Base-by-base conservation (phyloP, 1,140 invertebrate species). In the Saccostrea cuccullata region DNA sequence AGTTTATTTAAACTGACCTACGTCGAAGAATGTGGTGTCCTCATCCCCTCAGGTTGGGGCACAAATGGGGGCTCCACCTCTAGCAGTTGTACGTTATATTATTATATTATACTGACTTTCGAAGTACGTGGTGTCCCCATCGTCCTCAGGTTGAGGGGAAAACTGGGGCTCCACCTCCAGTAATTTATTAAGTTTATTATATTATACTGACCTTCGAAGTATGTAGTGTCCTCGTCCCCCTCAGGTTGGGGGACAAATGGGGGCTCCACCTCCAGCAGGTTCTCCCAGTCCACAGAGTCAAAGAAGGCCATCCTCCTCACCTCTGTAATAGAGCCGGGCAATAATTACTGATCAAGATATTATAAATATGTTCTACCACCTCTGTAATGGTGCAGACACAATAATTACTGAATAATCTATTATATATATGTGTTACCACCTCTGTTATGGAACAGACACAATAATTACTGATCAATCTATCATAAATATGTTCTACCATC, bases 201-300 rank as follows among this genome's bases (percentile, higher is more conserved):
- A 36, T 47, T 15, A 30, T n/a, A 83, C 60, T 70, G n/a, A 82
- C 40, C 20, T 82, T 64, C 23, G 15, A 64, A 56, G 73, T 70
- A 84, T 82, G 73, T 86, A 40, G 98, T 99, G 95, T 99, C 98
- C 84, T 97, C 97, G 73, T 97, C 96, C 96, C 98, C 97, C 92
- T 98, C 97, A 0, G 98, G 98, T 87, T 97, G 96, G 12, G 98
- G 98, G 30, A 98, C 96, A 95, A 99, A 99, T 0, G 98, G 98
- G 5, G 98, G 97, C 82, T 96, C 95, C 2, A 96, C 96, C 56
- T 96, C 96, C 2, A 97, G 95, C 77, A 98, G 96, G 91, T 97
- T 96, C 55, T 97, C 96, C 98, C 98, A 99, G 91, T 98, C 96
- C 70, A 98, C 96, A 82, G 96, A 92, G 2, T 95, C 92, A 94